phyloP scores from a whole-genome alignment of 1,140 invertebrate genomes.

The Bombus confusus region DNA sequence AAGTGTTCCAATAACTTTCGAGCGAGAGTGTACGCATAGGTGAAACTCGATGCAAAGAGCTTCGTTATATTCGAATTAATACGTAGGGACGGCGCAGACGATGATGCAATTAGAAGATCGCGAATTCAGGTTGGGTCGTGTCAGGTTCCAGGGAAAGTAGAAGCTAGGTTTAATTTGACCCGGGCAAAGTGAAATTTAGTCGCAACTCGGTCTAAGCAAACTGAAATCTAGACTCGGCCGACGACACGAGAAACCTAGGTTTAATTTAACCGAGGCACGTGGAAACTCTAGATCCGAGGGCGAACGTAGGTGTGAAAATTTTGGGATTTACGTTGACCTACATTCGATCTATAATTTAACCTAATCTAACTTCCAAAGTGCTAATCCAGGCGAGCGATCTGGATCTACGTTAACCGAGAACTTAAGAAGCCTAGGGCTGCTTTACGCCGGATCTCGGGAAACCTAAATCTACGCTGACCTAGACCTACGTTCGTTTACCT shows the following conservation, averaged over 20 bases:
- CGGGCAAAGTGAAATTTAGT: neutral
- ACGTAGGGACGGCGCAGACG: neutral
- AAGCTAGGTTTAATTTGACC: neutral
- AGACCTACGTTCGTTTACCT: neutral
- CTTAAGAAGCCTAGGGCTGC: neutral
- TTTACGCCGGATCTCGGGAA: neutral
- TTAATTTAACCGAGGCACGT: neutral
- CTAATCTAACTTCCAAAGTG: neutral
- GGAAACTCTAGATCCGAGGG: neutral
- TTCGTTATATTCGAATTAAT: neutral
- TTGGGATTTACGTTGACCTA: neutral
- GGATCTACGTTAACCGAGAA: neutral
- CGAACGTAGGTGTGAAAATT: neutral
- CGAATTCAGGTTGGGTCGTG: neutral
- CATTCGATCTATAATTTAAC: neutral
- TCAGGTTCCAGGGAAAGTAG: neutral
- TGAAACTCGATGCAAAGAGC: neutral
- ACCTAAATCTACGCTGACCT: neutral
- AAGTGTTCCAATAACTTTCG: neutral
- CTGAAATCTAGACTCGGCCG: neutral
- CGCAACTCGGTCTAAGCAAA: neutral
- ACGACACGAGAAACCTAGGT: neutral
- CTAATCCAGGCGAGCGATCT: neutral
- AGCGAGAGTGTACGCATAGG: neutral
- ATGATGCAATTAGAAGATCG: neutral